Base-by-base conservation (phyloP, 2,113 vertebrate species). In the Australoheros scitulus region DNA sequence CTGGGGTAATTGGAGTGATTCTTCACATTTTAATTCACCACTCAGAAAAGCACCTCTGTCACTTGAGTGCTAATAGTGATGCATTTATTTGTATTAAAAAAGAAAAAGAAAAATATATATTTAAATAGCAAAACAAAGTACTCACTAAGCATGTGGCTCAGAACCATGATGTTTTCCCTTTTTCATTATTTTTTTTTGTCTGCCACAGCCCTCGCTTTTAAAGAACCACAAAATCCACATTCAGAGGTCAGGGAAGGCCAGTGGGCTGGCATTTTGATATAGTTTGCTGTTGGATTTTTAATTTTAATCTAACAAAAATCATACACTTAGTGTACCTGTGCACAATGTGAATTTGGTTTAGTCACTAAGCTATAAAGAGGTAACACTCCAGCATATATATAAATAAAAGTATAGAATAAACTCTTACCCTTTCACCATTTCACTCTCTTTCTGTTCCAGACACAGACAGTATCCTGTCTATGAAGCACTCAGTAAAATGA, bases 1-100 rank as follows among this genome's bases (percentile, higher is more conserved):
- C 59, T 26, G 65, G 85, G 83, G 84, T 95, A 95, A 95, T 93
- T 94, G 90, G 86, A 82, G 85, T 88, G 89, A 95, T 94, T 76
- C 83, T 89, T 95, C 91, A 92, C 78, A 84, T 85, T 83, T 85
- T 88, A 93, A 94, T 95, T 93, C 91, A 88, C 88, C 91, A 89
- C 89, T 89, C 81, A 88, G 80, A 78, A 91, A 94, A 83, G 90
- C 85, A 89, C 76, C 84, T 83, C 79, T 82, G 79, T 92, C 87
- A 84, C 75, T 91, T 77, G 22, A 80, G 61, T n/a, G 26, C 61
- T 93, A 93, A 94, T 88, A 79, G 84, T 90, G 90, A 94, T 92
- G 79, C 63, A 89, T 91, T 81, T 87, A 64, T 89, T 89, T 78
- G 81, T 88, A 38, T 87, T 85, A 80, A 89, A 76, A 82, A 77